Conservation (phyloP, 2,113 vertebrate species). For the Mobula birostris region DNA sequence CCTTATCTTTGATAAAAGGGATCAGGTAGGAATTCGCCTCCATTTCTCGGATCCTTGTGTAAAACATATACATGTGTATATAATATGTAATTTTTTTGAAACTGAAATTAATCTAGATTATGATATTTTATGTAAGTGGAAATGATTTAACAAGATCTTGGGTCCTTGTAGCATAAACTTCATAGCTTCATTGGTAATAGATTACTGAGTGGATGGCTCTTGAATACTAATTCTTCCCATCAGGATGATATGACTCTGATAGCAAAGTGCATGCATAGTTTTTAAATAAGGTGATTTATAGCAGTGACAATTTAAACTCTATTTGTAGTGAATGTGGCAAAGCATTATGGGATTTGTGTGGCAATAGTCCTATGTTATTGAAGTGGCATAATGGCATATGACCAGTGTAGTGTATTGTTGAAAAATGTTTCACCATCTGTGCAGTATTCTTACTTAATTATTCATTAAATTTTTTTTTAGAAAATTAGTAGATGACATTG, state of each 20-base stretch:
- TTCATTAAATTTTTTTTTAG: background rate
- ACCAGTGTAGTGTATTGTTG: background rate
- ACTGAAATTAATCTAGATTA: constrained; percentile 7
- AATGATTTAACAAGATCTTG: background rate
- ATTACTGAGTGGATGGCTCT: constrained; percentile 12
- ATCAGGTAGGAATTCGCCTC: background rate
- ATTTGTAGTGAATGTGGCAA: background rate
- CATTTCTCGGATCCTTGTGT: background rate
- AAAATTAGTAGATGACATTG: background rate
- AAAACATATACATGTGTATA: background rate
- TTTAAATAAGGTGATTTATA: constrained; percentile 3
- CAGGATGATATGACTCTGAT: background rate
- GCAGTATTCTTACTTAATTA: background rate
- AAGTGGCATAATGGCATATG: background rate
- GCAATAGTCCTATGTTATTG: background rate
- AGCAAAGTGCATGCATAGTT: background rate
- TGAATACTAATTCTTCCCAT: constrained; percentile 17
- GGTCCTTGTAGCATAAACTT: background rate
- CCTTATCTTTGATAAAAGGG: background rate
- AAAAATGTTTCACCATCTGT: background rate
- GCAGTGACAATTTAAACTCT: background rate
- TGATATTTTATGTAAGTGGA: background rate
- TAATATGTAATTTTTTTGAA: background rate
- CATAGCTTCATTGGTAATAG: background rate
- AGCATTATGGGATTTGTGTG: background rate